Base-by-base conservation (phyloP, 2,888 invertebrate genomes). In the Odontomyia ornata region DNA sequence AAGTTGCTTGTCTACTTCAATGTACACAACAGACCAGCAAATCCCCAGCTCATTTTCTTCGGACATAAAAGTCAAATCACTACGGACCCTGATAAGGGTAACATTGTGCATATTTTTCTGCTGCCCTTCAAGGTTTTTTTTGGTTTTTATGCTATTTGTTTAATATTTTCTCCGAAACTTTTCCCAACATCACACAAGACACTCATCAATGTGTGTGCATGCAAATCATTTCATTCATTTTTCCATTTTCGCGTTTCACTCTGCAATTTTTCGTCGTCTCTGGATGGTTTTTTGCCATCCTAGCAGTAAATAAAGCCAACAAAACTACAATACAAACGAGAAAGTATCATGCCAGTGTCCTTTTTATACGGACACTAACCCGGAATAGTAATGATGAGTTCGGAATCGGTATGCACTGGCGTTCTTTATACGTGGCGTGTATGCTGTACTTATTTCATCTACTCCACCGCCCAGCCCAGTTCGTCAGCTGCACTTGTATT, bases 361-460 rank as follows among this genome's bases (percentile, higher is more conserved):
- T 75, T 64, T 64, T 75, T 75, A 75, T 75, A 46, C 65, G 75
- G 75, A 75, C 75, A 64, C 64, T 65, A 75, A 75, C 75, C 75
- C 46, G 36, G 62, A 60, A 36, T 75, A 9, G 56, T 75, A 21
- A 71, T 52, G 52, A 36, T 36, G 52, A 52, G 52, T 52, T 13
- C 15, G 13, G 15, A 52, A 52, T 52, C 15, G 52, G 13, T 52
- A 9, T 52, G 52, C 52, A n/a, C 15, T 13, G n/a, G 18, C 13
- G 52, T 52, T 52, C 52, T 4, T 18, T 36, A 36, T 36, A 9
- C 36, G 3, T 36, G 36, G 36, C 36, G 36, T 36, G 36, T 36
- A 5, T 3, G 9, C 9, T 36, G 36, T 36, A 36, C 9, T 36
- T 36, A 36, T 36, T 36, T 36, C 36, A 36, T 36, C 36, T 9